phyloP scores from a whole-genome alignment of 2,113 vertebrate genomes.

The Hydropotes inermis region DNA sequence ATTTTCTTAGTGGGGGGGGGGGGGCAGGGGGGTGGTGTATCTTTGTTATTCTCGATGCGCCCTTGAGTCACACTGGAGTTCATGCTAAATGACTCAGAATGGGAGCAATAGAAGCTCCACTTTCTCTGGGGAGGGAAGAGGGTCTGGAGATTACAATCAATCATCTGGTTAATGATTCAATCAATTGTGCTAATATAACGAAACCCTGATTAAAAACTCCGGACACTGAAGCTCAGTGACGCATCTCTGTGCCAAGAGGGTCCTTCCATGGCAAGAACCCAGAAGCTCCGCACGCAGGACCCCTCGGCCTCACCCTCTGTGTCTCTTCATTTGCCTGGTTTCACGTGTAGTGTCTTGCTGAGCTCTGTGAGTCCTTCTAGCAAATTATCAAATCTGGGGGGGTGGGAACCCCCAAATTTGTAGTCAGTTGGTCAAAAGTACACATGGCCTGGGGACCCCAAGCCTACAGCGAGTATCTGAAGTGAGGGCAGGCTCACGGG shows the following conservation, averaged over 20 bases:
- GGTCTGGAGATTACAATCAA: not conserved
- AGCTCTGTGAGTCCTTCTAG: not conserved
- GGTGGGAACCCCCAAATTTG: not conserved
- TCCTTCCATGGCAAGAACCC: not conserved
- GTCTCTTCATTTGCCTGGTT: not conserved
- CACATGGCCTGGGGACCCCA: not conserved
- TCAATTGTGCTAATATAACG: not conserved
- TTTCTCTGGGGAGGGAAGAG: not conserved
- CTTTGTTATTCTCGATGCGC: not conserved
- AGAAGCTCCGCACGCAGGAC: not conserved
- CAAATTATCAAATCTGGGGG: not conserved
- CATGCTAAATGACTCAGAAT: not conserved
- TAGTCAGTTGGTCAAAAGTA: not conserved
- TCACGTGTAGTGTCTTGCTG: not conserved
- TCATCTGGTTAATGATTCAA: not conserved
- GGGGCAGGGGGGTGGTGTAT: not conserved
- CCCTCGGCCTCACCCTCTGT: not conserved
- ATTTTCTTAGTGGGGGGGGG: not conserved
- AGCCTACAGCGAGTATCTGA: not conserved
- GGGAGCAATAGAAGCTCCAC: not conserved
- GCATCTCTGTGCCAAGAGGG: not conserved
- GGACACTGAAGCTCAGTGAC: not conserved
- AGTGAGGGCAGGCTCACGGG: not conserved
- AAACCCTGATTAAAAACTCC: not conserved
- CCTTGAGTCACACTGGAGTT: not conserved